Evolutionary conservation across 2,888 invertebrate species (phyloP), one percentile per base, ranked within the genome.

Genomic region (Drosophila acutilabella): DNA sequence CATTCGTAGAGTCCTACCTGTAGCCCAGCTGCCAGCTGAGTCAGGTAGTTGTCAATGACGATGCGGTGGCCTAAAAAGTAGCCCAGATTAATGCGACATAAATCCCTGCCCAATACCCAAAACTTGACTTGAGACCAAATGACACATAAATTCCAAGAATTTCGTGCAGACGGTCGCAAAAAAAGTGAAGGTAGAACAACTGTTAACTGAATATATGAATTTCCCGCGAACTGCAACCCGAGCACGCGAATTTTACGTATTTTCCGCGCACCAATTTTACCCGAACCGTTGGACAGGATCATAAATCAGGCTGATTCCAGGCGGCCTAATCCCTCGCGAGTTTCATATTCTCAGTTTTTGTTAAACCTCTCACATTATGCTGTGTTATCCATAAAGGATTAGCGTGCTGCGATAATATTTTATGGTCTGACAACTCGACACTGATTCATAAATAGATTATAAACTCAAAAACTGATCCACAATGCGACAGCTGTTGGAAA

Each of bases 381-480:
- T 11, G 30, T 56, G 48, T 64, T 74, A 52, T 33, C 51, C 66
- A 36, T 76, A 82, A 83, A 83, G 83, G 88, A 83, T 83, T 83
- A 82, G 71, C 58, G 51, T 30, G 42, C 16, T 30, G 42, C 41
- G 45, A 52, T 42, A 67, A 64, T 38, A 71, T 59, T 81, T 86
- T 68, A 74, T 70, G 77, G 54, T 48, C 59, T 51, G 60, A 53
- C 56, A 68, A 69, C 58, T 60, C 57, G 50, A 64, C 71, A 77
- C 71, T 79, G 67, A 83, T 85, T 88, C 83, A 83, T 69, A 85
- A 88, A 85, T 74, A 85, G 83, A 81, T 88, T 83, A 80, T 47
- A 57, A 47, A 58, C 48, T 48, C 40, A 48, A 70, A 71, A 79
- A 69, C 33, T 52, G 53, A 64, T 59, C 61, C 62, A 71, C 60